Evolutionary conservation across 2,888 invertebrate species (phyloP).

Genomic region (Hoplodrina ambigua): DNA sequence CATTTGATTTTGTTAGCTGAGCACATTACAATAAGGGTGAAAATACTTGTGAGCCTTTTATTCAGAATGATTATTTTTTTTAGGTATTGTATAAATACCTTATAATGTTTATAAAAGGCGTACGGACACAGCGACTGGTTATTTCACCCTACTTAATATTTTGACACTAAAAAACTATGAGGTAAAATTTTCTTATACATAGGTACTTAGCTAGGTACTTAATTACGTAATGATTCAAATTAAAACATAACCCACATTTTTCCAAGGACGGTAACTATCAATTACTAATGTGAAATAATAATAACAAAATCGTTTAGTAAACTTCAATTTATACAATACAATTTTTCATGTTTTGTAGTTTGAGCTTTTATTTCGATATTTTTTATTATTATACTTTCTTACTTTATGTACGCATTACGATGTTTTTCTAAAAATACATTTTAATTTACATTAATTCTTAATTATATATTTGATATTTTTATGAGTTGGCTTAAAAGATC

Average conservation of each 20-base stretch:
- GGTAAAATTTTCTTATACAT: constrained; percentile 56
- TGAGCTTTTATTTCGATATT: constrained; percentile 35
- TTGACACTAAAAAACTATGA: constrained; percentile 55
- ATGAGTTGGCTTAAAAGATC: constrained; percentile 22
- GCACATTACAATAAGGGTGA: constrained; percentile 49
- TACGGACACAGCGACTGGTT: constrained; percentile 31
- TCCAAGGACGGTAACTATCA: constrained; percentile 68
- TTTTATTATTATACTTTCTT: constrained; percentile 26
- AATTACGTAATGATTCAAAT: constrained; percentile 36
- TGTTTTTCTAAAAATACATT: constrained; percentile 27
- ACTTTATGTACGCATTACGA: constrained; percentile 6
- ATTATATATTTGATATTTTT: constrained; percentile 35
- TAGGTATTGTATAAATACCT: constrained; percentile 13
- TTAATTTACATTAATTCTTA: constrained; percentile 37
- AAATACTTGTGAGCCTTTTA: constrained; percentile 35
- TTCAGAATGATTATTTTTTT: constrained; percentile 8
- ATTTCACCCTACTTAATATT: constrained; percentile 50
- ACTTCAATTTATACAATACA: constrained; percentile 18
- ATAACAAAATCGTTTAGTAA: constrained; percentile 6
- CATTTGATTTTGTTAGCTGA: constrained; percentile 41
- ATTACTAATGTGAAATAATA: constrained; percentile 44
- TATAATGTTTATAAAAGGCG: constrained; percentile 20
- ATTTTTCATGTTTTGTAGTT: constrained; percentile 34
- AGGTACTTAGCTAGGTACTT: constrained; percentile 22
- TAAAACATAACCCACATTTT: constrained; percentile 55